phyloP scores from a whole-genome alignment of 2,888 invertebrate genomes.

The Catonia carolina region DNA sequence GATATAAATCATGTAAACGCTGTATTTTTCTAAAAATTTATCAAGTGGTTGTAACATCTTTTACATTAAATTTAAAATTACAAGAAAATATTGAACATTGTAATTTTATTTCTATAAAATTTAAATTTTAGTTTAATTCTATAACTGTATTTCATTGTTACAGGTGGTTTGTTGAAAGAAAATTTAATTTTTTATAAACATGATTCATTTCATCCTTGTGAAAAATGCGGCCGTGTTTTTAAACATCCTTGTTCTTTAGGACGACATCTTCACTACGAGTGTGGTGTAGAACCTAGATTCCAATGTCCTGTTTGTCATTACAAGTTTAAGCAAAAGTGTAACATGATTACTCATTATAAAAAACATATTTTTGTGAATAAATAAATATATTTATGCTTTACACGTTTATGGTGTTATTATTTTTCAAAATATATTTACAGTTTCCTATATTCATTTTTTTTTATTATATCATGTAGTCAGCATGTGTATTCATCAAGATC shows the following conservation, averaged over 20 bases:
- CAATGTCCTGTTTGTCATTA: slow-evolving; percentile 23
- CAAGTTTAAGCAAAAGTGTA: slow-evolving; percentile 27
- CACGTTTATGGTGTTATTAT: too few relatives aligned
- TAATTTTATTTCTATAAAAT: neutral
- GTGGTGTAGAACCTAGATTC: slow-evolving; percentile 36
- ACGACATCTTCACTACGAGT: slow-evolving; percentile 38
- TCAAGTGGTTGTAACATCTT: too few relatives aligned
- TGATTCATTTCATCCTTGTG: slow-evolving; percentile 1
- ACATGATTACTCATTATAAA: slow-evolving; percentile 18
- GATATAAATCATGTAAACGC: too few relatives aligned
- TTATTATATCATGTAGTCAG: too few relatives aligned
- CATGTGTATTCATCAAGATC: too few relatives aligned
- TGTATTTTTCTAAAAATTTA: too few relatives aligned
- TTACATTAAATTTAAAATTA: too few relatives aligned
- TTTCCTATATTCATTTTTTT: slow-evolving; percentile 11
- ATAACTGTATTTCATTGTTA: neutral
- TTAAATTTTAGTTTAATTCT: neutral
- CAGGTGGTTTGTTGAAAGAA: slow-evolving; percentile 2
- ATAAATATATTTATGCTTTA: too few relatives aligned
- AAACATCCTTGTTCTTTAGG: slow-evolving; percentile 27
- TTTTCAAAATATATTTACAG: too few relatives aligned
- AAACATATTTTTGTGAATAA: neutral
- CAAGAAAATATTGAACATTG: neutral
- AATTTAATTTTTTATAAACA: neutral
- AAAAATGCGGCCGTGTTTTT: slow-evolving; percentile 2